These are phyloP conservation scores for Magallana nippona DNA, from an alignment of 2,888 invertebrate species.

Conservation along the genomic window DNA sequence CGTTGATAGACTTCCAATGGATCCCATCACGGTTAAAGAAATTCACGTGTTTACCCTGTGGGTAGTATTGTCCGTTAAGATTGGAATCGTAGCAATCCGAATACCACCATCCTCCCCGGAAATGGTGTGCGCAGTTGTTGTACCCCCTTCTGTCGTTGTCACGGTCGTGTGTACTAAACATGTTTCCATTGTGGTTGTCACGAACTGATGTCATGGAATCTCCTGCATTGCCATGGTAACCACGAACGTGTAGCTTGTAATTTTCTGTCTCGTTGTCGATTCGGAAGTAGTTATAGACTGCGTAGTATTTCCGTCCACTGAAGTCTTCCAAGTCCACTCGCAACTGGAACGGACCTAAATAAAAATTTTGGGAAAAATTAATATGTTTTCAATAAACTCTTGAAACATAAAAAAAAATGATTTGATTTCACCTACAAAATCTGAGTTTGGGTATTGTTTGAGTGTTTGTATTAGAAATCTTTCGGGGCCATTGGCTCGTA, in stretches of 20 bases:
- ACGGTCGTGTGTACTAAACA: conserved; percentile 93
- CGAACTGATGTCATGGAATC: conserved; percentile 85
- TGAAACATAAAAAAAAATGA: no score
- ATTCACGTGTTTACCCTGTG: conserved; percentile 75
- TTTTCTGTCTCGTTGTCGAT: conserved; percentile 86
- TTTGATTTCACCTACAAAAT: no score
- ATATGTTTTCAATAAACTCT: not conserved
- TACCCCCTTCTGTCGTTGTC: conserved; percentile 87
- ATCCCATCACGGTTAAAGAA: conserved; percentile 78
- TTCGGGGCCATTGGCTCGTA: not conserved
- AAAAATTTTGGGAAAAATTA: not conserved
- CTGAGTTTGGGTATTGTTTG: not conserved
- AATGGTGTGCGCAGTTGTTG: conserved; percentile 78
- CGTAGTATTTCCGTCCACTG: conserved; percentile 89
- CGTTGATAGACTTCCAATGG: conserved; percentile 78
- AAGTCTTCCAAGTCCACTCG: conserved; percentile 92
- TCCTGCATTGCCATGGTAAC: conserved; percentile 91
- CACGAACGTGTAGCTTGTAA: conserved; percentile 87
- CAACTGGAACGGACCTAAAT: conserved; percentile 87
- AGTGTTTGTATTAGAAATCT: not conserved
- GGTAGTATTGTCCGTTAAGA: conserved; percentile 78
- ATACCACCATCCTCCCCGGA: conserved; percentile 79
- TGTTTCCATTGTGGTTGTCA: conserved; percentile 94
- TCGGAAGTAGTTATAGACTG: conserved; percentile 88
- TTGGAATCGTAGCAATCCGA: conserved; percentile 78